Evolutionary conservation across 2,113 vertebrate genomes (phyloP).

Genomic region (Mastomys natalensis): DNA sequence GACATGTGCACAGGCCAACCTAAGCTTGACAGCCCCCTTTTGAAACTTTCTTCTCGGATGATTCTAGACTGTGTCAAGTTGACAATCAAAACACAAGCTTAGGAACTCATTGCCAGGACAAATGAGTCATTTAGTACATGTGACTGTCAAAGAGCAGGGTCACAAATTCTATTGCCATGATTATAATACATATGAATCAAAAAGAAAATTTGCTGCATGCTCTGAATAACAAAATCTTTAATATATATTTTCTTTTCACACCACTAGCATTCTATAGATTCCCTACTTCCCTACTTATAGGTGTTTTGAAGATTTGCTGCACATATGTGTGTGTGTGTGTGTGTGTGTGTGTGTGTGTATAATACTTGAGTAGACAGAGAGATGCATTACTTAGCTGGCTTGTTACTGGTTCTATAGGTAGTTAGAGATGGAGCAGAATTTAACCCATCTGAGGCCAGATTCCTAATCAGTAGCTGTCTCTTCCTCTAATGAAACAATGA

Average conservation of each 20-base stretch:
- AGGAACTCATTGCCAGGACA: neutral
- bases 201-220: neutral
- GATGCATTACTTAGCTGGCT: neutral
- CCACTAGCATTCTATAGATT: neutral
- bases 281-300: neutral
- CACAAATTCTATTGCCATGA: neutral
- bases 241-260: neutral
- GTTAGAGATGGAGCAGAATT: neutral
- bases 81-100: neutral
- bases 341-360: too few relatives aligned
- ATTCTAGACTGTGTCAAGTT: neutral
- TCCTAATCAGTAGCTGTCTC: neutral
- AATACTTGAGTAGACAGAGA: neutral
- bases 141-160: neutral
- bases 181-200: constrained; percentile 42
- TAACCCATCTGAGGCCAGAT: neutral
- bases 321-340: neutral
- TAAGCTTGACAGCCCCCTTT: neutral
- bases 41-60: neutral
- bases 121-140: neutral
- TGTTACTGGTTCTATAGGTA: neutral
- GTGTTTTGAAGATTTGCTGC: neutral
- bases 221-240: neutral
- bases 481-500: neutral
- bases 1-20: neutral